Evolutionary conservation across 2,113 vertebrate genomes (phyloP).

Genomic region (Vombatus ursinus): DNA sequence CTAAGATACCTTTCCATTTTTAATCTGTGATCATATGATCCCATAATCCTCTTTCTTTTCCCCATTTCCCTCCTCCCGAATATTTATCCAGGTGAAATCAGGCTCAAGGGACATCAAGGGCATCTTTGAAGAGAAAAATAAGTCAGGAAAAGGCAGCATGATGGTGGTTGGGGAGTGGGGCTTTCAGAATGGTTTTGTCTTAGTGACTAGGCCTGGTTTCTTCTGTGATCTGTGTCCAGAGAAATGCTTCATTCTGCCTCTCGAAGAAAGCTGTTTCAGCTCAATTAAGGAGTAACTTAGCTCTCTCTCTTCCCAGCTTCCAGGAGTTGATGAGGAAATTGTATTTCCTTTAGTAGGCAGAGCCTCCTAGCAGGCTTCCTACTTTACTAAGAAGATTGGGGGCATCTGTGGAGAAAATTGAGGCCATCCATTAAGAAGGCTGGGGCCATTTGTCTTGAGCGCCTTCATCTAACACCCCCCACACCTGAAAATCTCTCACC

Average conservation of each 20-base stretch:
- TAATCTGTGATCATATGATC: background rate
- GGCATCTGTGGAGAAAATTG: background rate
- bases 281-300: background rate
- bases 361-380: background rate
- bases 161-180: background rate
- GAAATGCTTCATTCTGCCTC: background rate
- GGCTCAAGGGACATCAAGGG: background rate
- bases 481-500: background rate
- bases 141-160: background rate
- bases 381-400: background rate
- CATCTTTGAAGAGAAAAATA: background rate
- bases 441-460: background rate
- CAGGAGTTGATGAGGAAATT: background rate
- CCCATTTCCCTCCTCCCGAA: background rate
- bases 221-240: background rate
- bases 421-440: background rate
- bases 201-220: background rate
- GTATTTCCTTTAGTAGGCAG: background rate
- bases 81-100: background rate
- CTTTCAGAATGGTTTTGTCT: background rate
- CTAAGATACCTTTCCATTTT: background rate
- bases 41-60: background rate
- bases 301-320: background rate
- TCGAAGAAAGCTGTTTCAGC: background rate
- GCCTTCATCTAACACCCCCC: background rate